These are phyloP conservation scores for Scaptomyza polygonia DNA, from an alignment of 2,888 invertebrate genomes.

Conservation along the genomic window DNA sequence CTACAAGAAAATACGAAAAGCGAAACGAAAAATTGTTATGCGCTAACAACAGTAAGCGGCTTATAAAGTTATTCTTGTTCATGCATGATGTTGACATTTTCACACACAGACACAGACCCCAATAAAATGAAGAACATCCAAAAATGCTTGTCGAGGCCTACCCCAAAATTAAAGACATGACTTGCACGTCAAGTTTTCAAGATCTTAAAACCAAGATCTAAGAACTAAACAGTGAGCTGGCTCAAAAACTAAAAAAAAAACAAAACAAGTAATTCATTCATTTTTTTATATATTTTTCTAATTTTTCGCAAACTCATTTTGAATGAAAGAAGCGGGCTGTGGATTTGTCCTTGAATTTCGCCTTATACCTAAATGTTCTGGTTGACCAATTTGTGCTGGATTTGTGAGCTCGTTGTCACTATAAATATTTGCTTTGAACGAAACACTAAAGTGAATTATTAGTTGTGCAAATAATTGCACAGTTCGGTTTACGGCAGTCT, in stretches of 20 bases:
- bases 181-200: conserved; percentile 49
- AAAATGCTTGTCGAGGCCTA: conserved; percentile 5
- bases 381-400: conserved; percentile 13
- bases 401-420: conserved; percentile 14
- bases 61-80: conserved; percentile 29
- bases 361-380: too few species aligned
- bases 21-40: conserved; percentile 33
- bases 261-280: background rate
- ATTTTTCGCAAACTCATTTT: conserved; percentile 22
- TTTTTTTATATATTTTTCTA: too few species aligned
- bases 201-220: conserved; percentile 30
- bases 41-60: conserved; percentile 46
- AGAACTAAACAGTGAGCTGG: conserved; percentile 26
- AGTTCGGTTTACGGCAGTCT: conserved; percentile 55
- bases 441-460: conserved; percentile 77
- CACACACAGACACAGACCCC: conserved; percentile 33
- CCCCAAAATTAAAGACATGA: conserved; percentile 39
- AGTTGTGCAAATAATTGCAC: conserved; percentile 73
- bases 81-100: conserved; percentile 63
- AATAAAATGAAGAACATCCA: conserved; percentile 38
- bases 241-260: conserved; percentile 8
- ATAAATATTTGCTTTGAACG: conserved; percentile 64
- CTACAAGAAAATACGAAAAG: too few species aligned
- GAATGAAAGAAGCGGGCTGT: conserved; percentile 1
- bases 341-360: conserved; percentile 1